phyloP scores from a whole-genome alignment of 2,113 vertebrate genomes.

The Nannobrachium achirus region DNA sequence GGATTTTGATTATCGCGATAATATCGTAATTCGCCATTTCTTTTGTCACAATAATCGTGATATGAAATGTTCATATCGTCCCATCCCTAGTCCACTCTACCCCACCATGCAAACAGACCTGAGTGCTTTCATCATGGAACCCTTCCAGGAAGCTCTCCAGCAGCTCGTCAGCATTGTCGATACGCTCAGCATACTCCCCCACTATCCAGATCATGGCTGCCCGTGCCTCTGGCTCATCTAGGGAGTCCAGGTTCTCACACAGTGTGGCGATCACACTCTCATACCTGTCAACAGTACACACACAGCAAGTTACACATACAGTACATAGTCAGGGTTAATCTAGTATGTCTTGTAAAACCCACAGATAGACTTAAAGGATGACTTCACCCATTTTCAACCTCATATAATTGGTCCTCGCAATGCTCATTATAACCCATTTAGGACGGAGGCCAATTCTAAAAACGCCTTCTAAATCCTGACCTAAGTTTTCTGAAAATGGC shows the following conservation, averaged over 20 bases:
- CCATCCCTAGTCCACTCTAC: neutral
- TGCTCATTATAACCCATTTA: too few relatives aligned
- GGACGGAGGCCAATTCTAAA: too few relatives aligned
- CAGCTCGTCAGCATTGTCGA: constrained; percentile 94
- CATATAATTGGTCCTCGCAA: too few relatives aligned
- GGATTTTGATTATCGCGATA: too few relatives aligned
- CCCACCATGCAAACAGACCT: constrained; percentile 84
- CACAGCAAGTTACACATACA: neutral
- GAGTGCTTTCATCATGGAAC: constrained; percentile 98
- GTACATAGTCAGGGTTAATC: neutral
- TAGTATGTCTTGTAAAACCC: neutral
- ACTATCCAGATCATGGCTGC: constrained; percentile 99
- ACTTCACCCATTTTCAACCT: too few relatives aligned
- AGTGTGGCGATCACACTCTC: constrained; percentile 97
- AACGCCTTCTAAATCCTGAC: too few relatives aligned
- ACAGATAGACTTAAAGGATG: too few relatives aligned
- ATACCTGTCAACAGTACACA: constrained; percentile 78
- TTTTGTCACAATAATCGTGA: too few relatives aligned
- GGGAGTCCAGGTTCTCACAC: constrained; percentile 95
- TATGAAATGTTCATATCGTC: too few relatives aligned
- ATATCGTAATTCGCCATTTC: too few relatives aligned
- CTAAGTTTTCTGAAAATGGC: too few relatives aligned
- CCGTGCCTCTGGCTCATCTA: constrained; percentile 94
- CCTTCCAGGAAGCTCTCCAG: constrained; percentile 97
- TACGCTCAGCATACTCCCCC: constrained; percentile 94